A percentile compares a stretch with the other conserved stretches of the same genome.
phyloP scores from a whole-genome alignment of 2,888 invertebrate genomes.

The Neocrepidodera transversa region DNA sequence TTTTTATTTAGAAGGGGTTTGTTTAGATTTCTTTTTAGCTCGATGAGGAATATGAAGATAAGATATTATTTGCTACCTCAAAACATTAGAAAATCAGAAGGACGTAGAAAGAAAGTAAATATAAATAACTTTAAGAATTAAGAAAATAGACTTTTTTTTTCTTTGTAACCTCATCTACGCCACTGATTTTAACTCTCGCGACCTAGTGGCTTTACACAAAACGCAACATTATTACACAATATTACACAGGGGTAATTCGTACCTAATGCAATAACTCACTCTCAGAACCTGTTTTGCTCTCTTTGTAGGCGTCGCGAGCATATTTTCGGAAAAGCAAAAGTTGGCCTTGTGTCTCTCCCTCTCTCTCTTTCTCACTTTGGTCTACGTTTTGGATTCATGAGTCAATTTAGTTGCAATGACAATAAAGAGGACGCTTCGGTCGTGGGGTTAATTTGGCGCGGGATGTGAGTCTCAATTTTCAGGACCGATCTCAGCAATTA shows the following conservation, averaged over 20 bases:
- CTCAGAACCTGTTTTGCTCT: slow-evolving; percentile 9
- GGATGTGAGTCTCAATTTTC: slow-evolving; percentile 39
- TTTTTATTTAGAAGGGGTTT: no score
- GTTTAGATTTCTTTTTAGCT: no score
- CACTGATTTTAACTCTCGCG: slow-evolving; percentile 1
- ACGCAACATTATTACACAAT: slow-evolving; percentile 27
- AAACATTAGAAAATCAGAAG: no score
- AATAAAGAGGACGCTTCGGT: slow-evolving; percentile 49
- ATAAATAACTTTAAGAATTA: no score
- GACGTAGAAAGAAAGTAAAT: no score
- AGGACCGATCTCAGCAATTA: background rate
- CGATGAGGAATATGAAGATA: no score
- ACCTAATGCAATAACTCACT: slow-evolving; percentile 44
- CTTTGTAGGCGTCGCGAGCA: slow-evolving; percentile 6
- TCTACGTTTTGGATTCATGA: slow-evolving; percentile 55
- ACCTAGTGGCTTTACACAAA: slow-evolving; percentile 23
- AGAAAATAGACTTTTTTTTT: no score
- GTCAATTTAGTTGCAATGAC: slow-evolving; percentile 59
- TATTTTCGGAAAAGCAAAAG: slow-evolving; percentile 18
- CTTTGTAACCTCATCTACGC: background rate
- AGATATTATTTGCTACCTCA: no score
- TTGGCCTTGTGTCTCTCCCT: background rate
- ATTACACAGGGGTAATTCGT: slow-evolving; percentile 36
- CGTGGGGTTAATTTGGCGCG: slow-evolving; percentile 50
- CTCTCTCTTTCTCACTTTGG: background rate